Percentiles rank a stretch among this genome's conserved stretches.
Evolutionary conservation across 2,113 vertebrate species (phyloP).

Genomic region (Labeo rohita): DNA sequence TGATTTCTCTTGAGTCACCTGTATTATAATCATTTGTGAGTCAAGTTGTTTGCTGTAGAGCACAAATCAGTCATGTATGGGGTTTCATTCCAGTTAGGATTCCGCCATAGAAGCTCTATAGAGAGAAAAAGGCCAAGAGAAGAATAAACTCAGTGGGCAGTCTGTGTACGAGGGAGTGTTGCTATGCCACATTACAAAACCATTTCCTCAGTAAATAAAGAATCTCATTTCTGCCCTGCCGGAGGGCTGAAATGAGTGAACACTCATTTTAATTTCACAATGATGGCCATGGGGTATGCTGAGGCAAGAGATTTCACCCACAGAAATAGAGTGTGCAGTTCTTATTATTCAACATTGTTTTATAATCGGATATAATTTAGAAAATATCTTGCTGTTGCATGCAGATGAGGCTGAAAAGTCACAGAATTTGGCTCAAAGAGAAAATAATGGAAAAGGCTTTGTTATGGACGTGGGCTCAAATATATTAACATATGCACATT

Average conservation of each 20-base stretch:
- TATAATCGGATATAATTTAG: conserved; percentile 34
- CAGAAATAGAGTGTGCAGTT: conserved; percentile 44
- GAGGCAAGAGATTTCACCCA: conserved; percentile 46
- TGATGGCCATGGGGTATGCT: conserved; percentile 46
- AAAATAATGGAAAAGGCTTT: background rate
- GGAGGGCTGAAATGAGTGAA: conserved; percentile 43
- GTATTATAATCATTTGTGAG: background rate
- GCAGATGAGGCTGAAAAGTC: background rate
- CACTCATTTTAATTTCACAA: conserved; percentile 59
- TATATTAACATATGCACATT: background rate
- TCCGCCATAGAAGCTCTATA: background rate
- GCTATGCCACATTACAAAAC: conserved; percentile 41
- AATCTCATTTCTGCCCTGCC: conserved; percentile 53
- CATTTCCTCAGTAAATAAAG: conserved; percentile 59
- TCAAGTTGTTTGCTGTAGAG: background rate
- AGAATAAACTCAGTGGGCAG: conserved; percentile 35
- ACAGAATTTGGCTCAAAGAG: background rate
- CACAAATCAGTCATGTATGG: background rate
- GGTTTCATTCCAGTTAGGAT: background rate
- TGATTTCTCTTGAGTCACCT: background rate
- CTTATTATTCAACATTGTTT: conserved; percentile 47
- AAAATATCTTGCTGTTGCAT: background rate
- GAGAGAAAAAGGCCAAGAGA: conserved; percentile 26
- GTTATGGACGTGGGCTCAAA: background rate
- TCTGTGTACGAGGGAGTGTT: conserved; percentile 3